phyloP scores from a whole-genome alignment of 1,140 invertebrate species.

The Coptotermes formosanus region DNA sequence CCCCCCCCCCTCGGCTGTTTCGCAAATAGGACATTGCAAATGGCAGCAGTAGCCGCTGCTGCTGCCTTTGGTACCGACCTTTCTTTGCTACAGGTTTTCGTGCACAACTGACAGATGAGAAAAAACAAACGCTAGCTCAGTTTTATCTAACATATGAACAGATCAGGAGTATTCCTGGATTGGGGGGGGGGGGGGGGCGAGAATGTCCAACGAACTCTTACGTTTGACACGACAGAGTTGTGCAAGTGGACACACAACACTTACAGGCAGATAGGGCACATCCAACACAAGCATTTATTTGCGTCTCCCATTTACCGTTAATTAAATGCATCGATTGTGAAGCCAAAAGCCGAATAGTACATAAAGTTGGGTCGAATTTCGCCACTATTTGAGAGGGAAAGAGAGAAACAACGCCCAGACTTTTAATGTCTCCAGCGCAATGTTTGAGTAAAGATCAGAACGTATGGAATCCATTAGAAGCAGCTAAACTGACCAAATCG shows the following conservation, averaged over 20 bases:
- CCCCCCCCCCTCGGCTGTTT: background rate
- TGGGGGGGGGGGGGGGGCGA: too few relatives aligned
- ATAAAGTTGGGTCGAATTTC: background rate
- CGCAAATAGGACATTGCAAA: background rate
- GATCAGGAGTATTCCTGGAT: slow-evolving; percentile 3
- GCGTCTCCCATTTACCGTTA: background rate
- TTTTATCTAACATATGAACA: background rate
- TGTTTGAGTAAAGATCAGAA: background rate
- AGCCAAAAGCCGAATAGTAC: background rate
- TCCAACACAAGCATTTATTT: background rate
- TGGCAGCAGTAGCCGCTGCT: background rate
- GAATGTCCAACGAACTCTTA: background rate
- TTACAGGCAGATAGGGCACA: background rate
- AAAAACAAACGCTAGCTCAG: background rate
- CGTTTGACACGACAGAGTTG: background rate
- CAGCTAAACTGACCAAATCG: too few relatives aligned
- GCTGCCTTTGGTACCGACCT: background rate
- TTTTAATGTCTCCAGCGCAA: background rate
- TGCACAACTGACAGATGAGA: background rate
- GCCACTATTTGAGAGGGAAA: background rate
- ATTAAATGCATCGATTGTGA: background rate
- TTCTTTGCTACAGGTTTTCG: background rate
- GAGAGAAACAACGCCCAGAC: too few relatives aligned
- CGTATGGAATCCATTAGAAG: too few relatives aligned
- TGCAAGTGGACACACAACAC: background rate